Conservation (phyloP, 2,797 vertebrate species). For the Bucorvus abyssinicus region DNA sequence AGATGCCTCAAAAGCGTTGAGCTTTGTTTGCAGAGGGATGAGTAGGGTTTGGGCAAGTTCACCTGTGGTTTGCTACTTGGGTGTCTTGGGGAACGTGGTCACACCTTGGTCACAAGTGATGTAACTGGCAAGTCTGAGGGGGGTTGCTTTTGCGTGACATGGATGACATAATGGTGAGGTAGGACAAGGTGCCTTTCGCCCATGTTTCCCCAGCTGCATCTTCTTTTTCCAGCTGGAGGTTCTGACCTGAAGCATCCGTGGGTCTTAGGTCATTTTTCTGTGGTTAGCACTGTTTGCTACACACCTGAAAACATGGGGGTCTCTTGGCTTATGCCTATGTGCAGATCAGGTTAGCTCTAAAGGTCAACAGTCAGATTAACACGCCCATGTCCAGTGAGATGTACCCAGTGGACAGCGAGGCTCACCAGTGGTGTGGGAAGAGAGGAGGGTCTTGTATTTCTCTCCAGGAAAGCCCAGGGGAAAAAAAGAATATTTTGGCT, state of each 20-base stretch:
- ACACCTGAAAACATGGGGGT: not conserved
- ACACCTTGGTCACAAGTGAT: not conserved
- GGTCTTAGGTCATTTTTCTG: not conserved
- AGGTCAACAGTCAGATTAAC: not conserved
- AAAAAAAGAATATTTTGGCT: not conserved
- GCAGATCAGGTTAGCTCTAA: not conserved
- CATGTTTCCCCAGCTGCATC: rapidly evolving
- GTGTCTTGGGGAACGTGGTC: not conserved
- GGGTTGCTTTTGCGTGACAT: rapidly evolving
- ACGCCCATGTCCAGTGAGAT: not conserved
- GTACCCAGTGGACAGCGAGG: not conserved
- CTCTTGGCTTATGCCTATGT: not conserved
- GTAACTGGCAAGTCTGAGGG: not conserved
- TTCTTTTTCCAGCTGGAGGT: not conserved
- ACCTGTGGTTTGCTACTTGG: rapidly evolving
- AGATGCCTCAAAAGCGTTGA: not conserved
- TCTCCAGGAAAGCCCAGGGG: not conserved
- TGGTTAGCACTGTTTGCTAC: not conserved
- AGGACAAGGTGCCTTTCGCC: not conserved
- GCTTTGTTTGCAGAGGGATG: not conserved
- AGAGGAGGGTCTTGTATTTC: not conserved
- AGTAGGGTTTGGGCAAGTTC: not conserved
- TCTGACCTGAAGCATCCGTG: not conserved
- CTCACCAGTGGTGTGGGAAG: not conserved
- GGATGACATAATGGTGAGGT: not conserved